phyloP scores from a whole-genome alignment of 2,797 vertebrate species.

The Passerculus sandwichensis region DNA sequence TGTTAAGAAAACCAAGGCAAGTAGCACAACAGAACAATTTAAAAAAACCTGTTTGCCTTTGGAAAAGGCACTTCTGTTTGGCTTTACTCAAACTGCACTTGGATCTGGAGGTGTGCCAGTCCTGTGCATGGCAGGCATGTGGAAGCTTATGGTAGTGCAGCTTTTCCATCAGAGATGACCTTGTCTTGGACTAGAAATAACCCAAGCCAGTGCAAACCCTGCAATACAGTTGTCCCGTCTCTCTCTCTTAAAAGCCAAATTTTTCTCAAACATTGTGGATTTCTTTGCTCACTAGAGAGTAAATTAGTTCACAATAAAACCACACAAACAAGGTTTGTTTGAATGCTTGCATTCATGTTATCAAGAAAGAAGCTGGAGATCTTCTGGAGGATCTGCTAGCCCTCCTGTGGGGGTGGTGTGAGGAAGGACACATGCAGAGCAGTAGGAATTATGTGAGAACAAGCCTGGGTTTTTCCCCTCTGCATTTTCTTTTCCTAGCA shows the following conservation, averaged over 20 bases:
- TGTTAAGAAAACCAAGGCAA: background rate
- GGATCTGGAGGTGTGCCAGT: background rate
- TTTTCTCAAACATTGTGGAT: background rate
- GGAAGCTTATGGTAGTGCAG: constrained; percentile 1
- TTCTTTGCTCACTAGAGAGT: background rate
- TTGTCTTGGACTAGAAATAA: constrained; percentile 39
- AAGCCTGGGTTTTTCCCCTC: background rate
- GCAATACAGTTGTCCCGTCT: background rate
- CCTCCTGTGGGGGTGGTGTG: background rate
- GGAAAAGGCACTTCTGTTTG: background rate
- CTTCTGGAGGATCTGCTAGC: background rate
- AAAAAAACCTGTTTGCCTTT: background rate
- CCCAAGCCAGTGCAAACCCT: background rate
- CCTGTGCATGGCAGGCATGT: background rate
- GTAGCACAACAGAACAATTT: background rate
- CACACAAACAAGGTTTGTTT: background rate
- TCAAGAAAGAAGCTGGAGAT: background rate
- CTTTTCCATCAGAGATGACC: constrained; percentile 23
- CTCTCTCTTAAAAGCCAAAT: background rate
- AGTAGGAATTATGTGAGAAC: background rate
- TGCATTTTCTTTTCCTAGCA: background rate
- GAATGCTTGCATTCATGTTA: background rate
- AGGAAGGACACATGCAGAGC: background rate
- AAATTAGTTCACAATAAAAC: background rate
- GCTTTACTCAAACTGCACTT: background rate